Conservation (phyloP, 2,888 invertebrate species). For the Bembecia ichneumoniformis region DNA sequence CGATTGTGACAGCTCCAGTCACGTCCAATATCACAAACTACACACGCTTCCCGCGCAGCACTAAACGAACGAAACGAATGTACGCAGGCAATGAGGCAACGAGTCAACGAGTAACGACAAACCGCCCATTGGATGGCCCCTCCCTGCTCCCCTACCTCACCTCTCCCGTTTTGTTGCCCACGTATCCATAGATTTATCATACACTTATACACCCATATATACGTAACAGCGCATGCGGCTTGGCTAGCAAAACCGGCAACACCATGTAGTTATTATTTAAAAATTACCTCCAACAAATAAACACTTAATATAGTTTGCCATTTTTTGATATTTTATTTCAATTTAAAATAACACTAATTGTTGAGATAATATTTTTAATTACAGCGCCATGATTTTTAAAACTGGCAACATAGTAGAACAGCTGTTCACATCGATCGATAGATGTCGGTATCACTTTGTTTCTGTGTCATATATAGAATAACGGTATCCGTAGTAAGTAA, state of each 20-base stretch:
- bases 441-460: slow-evolving; percentile 71
- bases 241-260: too few species aligned
- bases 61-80: slow-evolving; percentile 54
- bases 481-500: slow-evolving; percentile 67
- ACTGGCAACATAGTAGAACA: slow-evolving; percentile 45
- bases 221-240: slow-evolving; percentile 2
- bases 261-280: too few species aligned
- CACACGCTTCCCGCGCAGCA: slow-evolving; percentile 60
- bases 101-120: slow-evolving; percentile 16
- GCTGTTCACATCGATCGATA: slow-evolving; percentile 64
- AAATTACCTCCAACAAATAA: too few species aligned
- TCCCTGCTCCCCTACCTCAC: slow-evolving; percentile 19
- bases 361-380: too few species aligned
- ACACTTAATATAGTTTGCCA: too few species aligned
- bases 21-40: slow-evolving; percentile 56
- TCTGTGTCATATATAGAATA: slow-evolving; percentile 38
- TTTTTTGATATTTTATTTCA: too few species aligned
- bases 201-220: slow-evolving; percentile 17
- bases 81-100: slow-evolving; percentile 37
- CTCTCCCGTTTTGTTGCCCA: slow-evolving; percentile 25
- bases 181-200: slow-evolving; percentile 11
- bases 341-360: too few species aligned
- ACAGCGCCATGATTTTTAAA: not conserved
- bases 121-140: too few species aligned
- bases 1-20: slow-evolving; percentile 57